Conservation (phyloP, 2,113 vertebrate genomes). For the Aegithalos caudatus region DNA sequence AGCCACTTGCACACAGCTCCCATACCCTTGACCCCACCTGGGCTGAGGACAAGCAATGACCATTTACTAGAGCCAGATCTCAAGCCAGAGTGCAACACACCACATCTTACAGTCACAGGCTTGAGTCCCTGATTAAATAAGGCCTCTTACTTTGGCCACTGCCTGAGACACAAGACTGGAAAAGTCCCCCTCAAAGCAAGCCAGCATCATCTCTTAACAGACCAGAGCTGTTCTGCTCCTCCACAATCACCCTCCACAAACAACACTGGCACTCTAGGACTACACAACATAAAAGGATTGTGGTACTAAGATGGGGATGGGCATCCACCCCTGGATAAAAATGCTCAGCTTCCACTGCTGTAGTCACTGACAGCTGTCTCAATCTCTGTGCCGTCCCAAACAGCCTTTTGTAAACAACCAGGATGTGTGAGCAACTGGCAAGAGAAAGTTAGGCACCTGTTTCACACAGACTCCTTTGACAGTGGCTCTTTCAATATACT, state of each 20-base stretch:
- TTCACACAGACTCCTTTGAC: neutral
- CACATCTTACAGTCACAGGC: neutral
- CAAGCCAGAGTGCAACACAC: neutral
- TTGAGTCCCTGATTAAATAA: neutral
- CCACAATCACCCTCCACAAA: neutral
- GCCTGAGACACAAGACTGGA: neutral
- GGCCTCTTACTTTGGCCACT: neutral
- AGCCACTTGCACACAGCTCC: neutral
- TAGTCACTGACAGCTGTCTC: neutral
- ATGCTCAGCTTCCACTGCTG: neutral
- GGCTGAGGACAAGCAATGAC: neutral
- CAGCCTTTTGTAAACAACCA: neutral
- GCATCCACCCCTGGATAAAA: neutral
- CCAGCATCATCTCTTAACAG: neutral
- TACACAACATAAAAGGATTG: neutral
- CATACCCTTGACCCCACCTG: fast-evolving
- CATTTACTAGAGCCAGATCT: neutral
- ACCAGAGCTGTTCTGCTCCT: neutral
- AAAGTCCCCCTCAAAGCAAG: neutral
- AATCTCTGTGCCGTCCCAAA: neutral
- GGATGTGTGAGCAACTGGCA: fast-evolving
- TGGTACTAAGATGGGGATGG: neutral
- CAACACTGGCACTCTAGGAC: neutral
- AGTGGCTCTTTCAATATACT: neutral
- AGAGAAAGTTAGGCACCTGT: neutral